Evolutionary conservation across 1,140 invertebrate species (phyloP).

Genomic region (Amphibalanus amphitrite): DNA sequence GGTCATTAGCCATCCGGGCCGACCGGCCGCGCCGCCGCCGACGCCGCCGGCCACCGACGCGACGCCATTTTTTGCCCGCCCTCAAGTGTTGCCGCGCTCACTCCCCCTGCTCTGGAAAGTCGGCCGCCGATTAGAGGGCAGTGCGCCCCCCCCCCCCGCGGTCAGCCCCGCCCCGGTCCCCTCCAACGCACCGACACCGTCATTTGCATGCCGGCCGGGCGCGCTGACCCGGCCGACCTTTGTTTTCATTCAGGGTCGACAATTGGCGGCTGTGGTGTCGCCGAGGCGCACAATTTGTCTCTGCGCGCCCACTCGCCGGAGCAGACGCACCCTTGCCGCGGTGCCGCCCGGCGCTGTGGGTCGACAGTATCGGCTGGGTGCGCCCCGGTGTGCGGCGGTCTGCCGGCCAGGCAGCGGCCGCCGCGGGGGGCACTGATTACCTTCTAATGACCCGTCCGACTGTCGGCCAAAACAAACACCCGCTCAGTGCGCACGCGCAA

Average conservation of each 20-base stretch:
- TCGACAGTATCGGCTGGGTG: no score
- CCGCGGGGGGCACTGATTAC: background rate
- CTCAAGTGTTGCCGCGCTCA: background rate
- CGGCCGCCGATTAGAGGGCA: background rate
- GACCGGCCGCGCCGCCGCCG: no score
- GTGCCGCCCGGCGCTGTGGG: no score
- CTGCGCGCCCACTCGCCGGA: background rate
- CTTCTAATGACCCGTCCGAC: background rate
- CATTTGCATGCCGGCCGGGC: background rate
- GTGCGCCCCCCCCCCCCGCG: no score
- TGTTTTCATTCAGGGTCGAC: background rate
- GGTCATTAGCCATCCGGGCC: background rate
- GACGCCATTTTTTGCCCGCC: background rate
- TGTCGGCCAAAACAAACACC: background rate
- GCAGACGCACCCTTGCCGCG: no score
- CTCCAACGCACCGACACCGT: background rate
- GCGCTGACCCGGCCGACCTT: background rate
- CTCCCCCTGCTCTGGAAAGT: background rate
- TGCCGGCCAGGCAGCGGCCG: no score
- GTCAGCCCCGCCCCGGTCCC: no score
- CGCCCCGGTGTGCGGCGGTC: background rate
- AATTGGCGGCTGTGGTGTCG: background rate
- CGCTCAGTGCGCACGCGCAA: background rate
- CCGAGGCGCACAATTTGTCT: background rate
- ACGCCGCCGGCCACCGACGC: no score